Evolutionary conservation across 35 echinoderm and acorn worm genomes (phyloP).

Genomic region (Ophioderma brevispina): DNA sequence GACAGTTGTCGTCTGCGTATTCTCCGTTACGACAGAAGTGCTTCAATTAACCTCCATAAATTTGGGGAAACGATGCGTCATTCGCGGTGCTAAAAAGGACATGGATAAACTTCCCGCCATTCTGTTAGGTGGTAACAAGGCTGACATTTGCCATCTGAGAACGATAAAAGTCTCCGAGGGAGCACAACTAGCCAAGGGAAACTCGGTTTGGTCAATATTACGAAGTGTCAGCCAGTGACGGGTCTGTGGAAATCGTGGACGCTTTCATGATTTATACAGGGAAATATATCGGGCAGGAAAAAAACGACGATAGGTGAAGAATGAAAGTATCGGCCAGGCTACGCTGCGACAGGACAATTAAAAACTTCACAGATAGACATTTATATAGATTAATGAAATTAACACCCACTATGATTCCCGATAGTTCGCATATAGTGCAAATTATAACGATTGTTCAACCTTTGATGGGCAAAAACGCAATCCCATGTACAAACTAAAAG

Average conservation of each 20-base stretch:
- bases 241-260: slow-evolving; percentile 55
- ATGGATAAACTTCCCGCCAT: slow-evolving; percentile 55
- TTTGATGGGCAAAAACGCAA: too few species aligned
- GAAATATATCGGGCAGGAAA: slow-evolving; percentile 80
- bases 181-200: slow-evolving; percentile 83
- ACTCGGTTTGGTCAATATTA: slow-evolving; percentile 70
- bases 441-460: too few species aligned
- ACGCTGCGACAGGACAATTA: slow-evolving; percentile 89
- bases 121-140: slow-evolving; percentile 81
- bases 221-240: slow-evolving; percentile 85
- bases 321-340: slow-evolving; percentile 82
- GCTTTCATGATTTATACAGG: slow-evolving; percentile 83
- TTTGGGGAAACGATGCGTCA: slow-evolving; percentile 14
- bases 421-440: too few species aligned
- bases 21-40: slow-evolving; percentile 74
- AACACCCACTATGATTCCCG: slow-evolving; percentile 89
- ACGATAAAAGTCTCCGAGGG: slow-evolving; percentile 69
- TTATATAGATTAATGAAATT: slow-evolving; percentile 86
- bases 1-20: slow-evolving; percentile 78
- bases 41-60: slow-evolving; percentile 72
- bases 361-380: slow-evolving; percentile 95
- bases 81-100: slow-evolving; percentile 42
- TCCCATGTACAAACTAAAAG: too few species aligned
- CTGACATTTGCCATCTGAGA: slow-evolving; percentile 80
- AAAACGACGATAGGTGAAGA: slow-evolving; percentile 86